A percentile compares a stretch with the other conserved stretches of the same genome.
Conservation (phyloP, 2,888 invertebrate species). For the Stramonita haemastoma region DNA sequence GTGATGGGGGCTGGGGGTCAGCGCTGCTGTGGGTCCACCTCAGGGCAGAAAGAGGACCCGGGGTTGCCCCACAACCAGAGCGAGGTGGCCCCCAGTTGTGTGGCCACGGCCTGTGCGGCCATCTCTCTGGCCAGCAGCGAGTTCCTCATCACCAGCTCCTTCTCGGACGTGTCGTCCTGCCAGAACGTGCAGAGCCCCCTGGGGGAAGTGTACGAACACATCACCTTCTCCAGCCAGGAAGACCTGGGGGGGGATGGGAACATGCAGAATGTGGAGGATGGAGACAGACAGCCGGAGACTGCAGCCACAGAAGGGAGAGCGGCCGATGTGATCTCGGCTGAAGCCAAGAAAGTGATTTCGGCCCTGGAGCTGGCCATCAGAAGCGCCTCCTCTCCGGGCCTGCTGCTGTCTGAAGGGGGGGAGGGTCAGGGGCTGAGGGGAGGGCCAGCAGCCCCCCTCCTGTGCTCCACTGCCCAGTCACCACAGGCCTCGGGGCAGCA, state of each 20-base stretch:
- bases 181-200: not conserved
- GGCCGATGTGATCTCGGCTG: not conserved
- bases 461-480: not conserved
- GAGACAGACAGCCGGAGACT: not conserved
- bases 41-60: not conserved
- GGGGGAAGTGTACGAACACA: constrained; percentile 30
- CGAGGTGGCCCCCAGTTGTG: not conserved
- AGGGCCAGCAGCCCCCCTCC: not conserved
- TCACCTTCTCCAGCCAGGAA: constrained; percentile 36
- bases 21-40: not conserved
- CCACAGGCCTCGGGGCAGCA: not conserved
- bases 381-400: not conserved
- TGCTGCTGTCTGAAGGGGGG: not conserved
- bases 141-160: constrained; percentile 16
- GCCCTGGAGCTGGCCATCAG: constrained; percentile 15
- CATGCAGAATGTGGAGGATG: not conserved
- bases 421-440: not conserved
- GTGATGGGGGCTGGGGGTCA: not conserved
- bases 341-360: constrained; percentile 7
- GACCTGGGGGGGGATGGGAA: not conserved
- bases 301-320: not conserved
- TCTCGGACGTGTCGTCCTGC: not conserved
- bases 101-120: not conserved
- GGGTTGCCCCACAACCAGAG: not conserved
- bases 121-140: not conserved